These are phyloP conservation scores for Channa argus DNA, from an alignment of 2,113 vertebrate species.

Conservation along the genomic window DNA sequence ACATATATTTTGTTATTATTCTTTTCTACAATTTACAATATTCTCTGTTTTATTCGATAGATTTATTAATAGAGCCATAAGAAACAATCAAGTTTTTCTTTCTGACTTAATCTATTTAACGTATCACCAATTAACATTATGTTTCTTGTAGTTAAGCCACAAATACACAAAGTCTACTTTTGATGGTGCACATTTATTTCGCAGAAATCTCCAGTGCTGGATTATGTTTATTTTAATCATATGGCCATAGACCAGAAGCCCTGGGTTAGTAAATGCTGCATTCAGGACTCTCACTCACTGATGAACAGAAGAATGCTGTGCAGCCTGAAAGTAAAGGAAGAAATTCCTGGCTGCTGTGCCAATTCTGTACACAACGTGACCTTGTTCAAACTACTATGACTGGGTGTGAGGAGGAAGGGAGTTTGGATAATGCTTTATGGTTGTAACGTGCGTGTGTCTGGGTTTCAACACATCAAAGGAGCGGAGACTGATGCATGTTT, in stretches of 20 bases:
- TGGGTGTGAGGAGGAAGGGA: conserved; percentile 1
- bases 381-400: conserved; percentile 39
- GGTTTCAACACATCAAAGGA: background rate
- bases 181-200: too few species aligned
- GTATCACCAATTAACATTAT: too few species aligned
- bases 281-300: conserved; percentile 10
- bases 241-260: conserved; percentile 20
- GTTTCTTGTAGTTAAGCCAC: too few species aligned
- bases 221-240: too few species aligned
- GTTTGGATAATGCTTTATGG: conserved; percentile 1
- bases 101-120: too few species aligned
- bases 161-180: too few species aligned
- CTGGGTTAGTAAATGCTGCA: conserved; percentile 19
- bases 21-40: too few species aligned
- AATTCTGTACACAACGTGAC: conserved; percentile 52
- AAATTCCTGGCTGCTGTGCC: conserved; percentile 47
- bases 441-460: conserved; percentile 49
- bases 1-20: too few species aligned
- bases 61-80: too few species aligned
- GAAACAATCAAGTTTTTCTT: too few species aligned
- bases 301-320: conserved; percentile 54
- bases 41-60: too few species aligned
- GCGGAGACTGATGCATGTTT: conserved; percentile 14
- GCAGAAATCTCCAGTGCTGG: too few species aligned
- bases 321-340: conserved; percentile 17